phyloP scores from a whole-genome alignment of 2,888 invertebrate genomes.

The Drosophila nigricruria region DNA sequence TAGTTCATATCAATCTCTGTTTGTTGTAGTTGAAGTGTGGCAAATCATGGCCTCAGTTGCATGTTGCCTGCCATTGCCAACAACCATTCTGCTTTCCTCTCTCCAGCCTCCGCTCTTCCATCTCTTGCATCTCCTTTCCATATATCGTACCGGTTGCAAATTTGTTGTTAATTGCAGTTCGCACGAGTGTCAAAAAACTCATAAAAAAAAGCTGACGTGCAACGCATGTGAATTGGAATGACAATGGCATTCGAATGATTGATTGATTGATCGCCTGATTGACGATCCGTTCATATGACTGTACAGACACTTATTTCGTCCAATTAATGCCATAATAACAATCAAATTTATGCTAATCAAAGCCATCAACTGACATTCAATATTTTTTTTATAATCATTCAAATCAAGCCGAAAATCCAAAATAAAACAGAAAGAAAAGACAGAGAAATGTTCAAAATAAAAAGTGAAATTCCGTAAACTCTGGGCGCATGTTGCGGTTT shows the following conservation, averaged over 20 bases:
- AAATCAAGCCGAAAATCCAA: constrained; percentile 26
- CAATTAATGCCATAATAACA: constrained; percentile 62
- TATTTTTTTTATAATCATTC: constrained; percentile 30
- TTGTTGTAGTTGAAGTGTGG: constrained; percentile 20
- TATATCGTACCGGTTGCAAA: constrained; percentile 41
- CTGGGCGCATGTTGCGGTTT: constrained; percentile 23
- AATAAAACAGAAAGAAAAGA: not conserved
- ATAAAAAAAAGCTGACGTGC: constrained; percentile 30
- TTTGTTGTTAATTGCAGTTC: constrained; percentile 65
- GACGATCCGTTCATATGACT: constrained; percentile 58
- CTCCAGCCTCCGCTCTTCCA: not conserved
- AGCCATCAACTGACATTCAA: constrained; percentile 30
- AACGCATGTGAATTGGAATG: constrained; percentile 47
- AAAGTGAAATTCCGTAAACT: constrained; percentile 64
- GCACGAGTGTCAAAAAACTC: constrained; percentile 61
- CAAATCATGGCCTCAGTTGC: constrained; percentile 28
- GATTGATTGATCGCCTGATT: constrained; percentile 49
- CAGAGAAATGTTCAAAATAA: constrained; percentile 8
- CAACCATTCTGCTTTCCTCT: not conserved
- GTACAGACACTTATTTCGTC: constrained; percentile 36
- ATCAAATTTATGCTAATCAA: constrained; percentile 72
- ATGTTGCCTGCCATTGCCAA: constrained; percentile 36
- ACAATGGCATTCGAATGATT: constrained; percentile 44
- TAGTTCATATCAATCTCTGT: constrained; percentile 22
- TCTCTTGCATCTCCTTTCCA: not conserved